These are phyloP conservation scores for Pterobdella sp. DNA, from an alignment of 2,888 invertebrate species.

Conservation along the genomic window DNA sequence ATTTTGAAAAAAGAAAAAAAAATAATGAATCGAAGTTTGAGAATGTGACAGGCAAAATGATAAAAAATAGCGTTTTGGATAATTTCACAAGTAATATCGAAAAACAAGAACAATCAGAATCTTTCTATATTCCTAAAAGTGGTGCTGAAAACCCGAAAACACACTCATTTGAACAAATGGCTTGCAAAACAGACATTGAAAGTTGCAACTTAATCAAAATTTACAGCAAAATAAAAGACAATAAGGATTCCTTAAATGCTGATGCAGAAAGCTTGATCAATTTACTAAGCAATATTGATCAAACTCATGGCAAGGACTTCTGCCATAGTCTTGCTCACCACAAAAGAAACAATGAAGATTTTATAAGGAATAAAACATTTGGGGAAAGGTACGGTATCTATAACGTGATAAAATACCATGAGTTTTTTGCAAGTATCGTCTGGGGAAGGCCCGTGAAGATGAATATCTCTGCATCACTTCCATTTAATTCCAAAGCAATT, in stretches of 20 bases:
- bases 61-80: not conserved
- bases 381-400: not conserved
- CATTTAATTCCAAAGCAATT: not conserved
- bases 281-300: not conserved
- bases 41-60: not conserved
- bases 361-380: not conserved
- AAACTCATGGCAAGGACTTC: not conserved
- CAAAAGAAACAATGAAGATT: not conserved
- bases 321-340: not conserved
- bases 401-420: slow-evolving; percentile 5
- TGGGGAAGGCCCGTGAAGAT: not conserved
- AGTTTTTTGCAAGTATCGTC: not conserved
- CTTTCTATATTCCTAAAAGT: no score
- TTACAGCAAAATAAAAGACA: not conserved
- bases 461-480: not conserved
- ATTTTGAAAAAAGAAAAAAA: not conserved
- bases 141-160: no score
- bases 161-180: not conserved
- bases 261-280: not conserved
- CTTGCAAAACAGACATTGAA: not conserved
- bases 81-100: not conserved
- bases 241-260: not conserved
- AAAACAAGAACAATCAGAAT: no score
- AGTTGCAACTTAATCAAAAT: not conserved
- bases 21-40: not conserved